A percentile compares a stretch with the other conserved stretches of the same genome.
Conservation (phyloP, 2,888 invertebrate species). For the Lordiphosa fenestrarum region DNA sequence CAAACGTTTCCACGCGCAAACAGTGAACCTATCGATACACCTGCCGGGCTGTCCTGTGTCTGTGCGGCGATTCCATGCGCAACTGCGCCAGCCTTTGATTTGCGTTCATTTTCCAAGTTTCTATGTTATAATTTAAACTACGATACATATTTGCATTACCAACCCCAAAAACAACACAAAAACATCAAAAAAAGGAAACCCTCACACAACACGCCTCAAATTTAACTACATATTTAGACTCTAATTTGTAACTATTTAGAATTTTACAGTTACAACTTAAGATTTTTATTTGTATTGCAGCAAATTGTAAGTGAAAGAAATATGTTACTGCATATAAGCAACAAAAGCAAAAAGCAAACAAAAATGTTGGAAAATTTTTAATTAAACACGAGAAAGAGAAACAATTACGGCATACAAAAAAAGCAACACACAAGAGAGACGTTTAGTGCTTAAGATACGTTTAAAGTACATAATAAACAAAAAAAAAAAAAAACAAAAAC, state of each 20-base stretch:
- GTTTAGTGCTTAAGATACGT: slow-evolving; percentile 63
- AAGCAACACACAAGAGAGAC: slow-evolving; percentile 49
- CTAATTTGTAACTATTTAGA: slow-evolving; percentile 73
- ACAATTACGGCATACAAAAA: slow-evolving; percentile 51
- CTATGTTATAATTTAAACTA: slow-evolving; percentile 69
- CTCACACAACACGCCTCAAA: slow-evolving; percentile 67
- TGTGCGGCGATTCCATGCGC: slow-evolving; percentile 50
- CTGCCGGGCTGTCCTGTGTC: slow-evolving; percentile 27
- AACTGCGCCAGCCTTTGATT: slow-evolving; percentile 64
- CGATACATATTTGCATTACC: slow-evolving; percentile 64
- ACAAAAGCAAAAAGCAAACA: slow-evolving; percentile 39
- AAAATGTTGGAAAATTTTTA: slow-evolving; percentile 69
- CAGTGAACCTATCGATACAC: slow-evolving; percentile 10
- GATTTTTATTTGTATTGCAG: slow-evolving; percentile 73
- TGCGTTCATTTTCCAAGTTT: slow-evolving; percentile 66
- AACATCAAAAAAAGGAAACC: slow-evolving; percentile 26
- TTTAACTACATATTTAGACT: slow-evolving; percentile 69
- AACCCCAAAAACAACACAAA: slow-evolving; percentile 16
- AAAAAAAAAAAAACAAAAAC: slow-evolving; percentile 13
- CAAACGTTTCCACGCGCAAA: slow-evolving; percentile 5
- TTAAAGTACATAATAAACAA: slow-evolving; percentile 63
- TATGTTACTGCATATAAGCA: slow-evolving; percentile 74
- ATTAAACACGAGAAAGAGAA: slow-evolving; percentile 42
- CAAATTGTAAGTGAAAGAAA: slow-evolving; percentile 65
- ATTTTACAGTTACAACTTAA: slow-evolving; percentile 68